Evolutionary conservation across 64 coral and sea anemone species (phyloP), one percentile per base, ranked within the genome.

Genomic region (Pachyseris speciosa): DNA sequence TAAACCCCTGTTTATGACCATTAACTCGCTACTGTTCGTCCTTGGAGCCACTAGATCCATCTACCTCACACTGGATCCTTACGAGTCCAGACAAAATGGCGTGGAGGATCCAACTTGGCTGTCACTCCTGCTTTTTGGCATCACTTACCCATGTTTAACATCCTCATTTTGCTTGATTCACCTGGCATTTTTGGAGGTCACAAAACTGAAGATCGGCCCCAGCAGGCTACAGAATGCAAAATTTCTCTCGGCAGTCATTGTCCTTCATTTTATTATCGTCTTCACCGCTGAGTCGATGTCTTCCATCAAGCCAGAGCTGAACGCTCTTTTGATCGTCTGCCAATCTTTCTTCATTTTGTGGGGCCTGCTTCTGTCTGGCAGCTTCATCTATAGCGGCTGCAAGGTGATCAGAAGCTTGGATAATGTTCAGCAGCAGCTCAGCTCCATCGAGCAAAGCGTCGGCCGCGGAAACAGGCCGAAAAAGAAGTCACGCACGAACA

Each of bases 261-360:
- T 73, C 6, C 0, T 86, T 5, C 91, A 93, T 29, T 93, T 93
- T 51, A 34, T 37, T 4, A 26, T 93, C 26, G 91, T 93, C 22
- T 49, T 93, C 34, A 51, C 49, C 11, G 53, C 83, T 2, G 91
- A 93, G 28, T 78, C 38, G 6, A 37, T 31, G 9, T 12, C 83
- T 10, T 74, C 91, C 7, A 20, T 93, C 26, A 78, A 86, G 15
- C 44, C 91, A 17, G 84, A 75, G 12, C 24, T 64, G 64, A 65
- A 77, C 17, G 16, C 31, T 9, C 72, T 93, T 22, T 43, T 93
- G 13, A 70, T 87, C 48, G 91, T 80, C 16, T 93, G 91, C 25
- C 91, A 93, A 50, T 94, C 74, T 1, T 88, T 94, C 38, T 94
- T 94, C 64, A 94, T 94, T 43, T 7, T 88, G 24, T 94, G 91